phyloP scores from a whole-genome alignment of 2,113 vertebrate genomes.

The Poeciliopsis occidentalis region DNA sequence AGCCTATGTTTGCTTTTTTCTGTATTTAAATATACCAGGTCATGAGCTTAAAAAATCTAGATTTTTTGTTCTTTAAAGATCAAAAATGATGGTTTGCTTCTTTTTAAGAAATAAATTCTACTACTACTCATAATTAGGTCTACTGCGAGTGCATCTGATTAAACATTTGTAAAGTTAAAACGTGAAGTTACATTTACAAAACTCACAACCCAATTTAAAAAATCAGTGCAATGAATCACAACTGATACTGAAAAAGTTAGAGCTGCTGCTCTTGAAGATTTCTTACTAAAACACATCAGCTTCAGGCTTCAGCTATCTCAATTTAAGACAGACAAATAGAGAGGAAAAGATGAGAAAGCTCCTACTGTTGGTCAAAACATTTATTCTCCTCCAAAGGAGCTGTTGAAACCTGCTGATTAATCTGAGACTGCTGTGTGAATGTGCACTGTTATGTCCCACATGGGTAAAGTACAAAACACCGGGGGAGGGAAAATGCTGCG shows the following conservation, averaged over 20 bases:
- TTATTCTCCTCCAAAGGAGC: constrained; percentile 44
- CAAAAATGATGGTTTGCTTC: neutral
- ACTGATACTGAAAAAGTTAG: too few species aligned
- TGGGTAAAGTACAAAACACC: constrained; percentile 70
- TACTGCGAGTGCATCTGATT: neutral
- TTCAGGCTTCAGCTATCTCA: neutral
- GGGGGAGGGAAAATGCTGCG: constrained; percentile 74
- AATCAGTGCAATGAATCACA: too few species aligned
- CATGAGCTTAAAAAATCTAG: too few species aligned
- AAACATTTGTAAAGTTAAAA: neutral
- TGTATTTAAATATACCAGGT: too few species aligned
- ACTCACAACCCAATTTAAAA: neutral
- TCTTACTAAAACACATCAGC: neutral
- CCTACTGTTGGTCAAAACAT: constrained; percentile 41
- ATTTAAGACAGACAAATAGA: constrained; percentile 19
- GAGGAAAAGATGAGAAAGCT: constrained; percentile 44
- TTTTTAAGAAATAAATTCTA: neutral
- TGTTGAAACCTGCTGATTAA: constrained; percentile 60
- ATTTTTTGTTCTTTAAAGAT: too few species aligned
- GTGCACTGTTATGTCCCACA: constrained; percentile 36
- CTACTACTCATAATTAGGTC: neutral
- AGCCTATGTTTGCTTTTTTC: too few species aligned
- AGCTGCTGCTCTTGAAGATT: neutral
- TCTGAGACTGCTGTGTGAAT: constrained; percentile 40
- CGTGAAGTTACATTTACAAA: neutral